Base-by-base conservation (phyloP, 2,113 vertebrate species). In the Cyprinodon brontotheroides region DNA sequence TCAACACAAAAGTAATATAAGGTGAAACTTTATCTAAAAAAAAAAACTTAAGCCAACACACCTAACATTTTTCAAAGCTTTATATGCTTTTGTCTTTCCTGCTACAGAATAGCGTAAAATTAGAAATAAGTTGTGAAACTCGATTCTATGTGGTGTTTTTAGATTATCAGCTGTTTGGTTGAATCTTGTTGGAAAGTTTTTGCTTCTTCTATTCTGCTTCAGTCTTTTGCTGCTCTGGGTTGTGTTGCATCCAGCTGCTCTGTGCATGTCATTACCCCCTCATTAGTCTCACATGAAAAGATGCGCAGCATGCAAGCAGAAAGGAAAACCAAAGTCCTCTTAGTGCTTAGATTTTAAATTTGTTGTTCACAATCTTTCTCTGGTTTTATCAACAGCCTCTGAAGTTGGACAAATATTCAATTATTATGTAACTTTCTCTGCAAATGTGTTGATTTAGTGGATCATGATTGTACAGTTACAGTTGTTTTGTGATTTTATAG, bases 261-360 rank as follows among this genome's bases (percentile, higher is more conserved):
- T 83, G 15, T 40, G 57, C 65, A 65, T 61, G 61, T 82, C 43
- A 80, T 88, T 87, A 82, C 47, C 41, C 68, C 40, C 11, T 69
- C 83, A 84, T 83, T 88, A 81, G 79, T 57, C 20, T 20, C 48
- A 66, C 50, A 75, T 68, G 8, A 68, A 57, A 70, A 20, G 2
- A 53, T 22, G 40, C 4, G 12, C 62, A 39, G 17, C 10, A 11
- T 22, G 11, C 69, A 45, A 14, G 39, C 45, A 69, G 39, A 45
- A 10, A 20, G 10, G 3, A 15, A 17, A 64, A 71, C 38, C 20
- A 20, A 7, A 20, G 39, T 71, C 1, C 11, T 11, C 50, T 53
- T 20, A 20, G 50, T 20, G 9, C 50, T 53, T 57, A 20, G 17
- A 57, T 57, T 57, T n/a, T 57, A n/a, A 10, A 57, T 57, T 57